Evolutionary conservation across 92 coral and sea anemone genomes (phyloP), one percentile per base, ranked within the genome.

Genomic region (Phenganax subtilis): DNA sequence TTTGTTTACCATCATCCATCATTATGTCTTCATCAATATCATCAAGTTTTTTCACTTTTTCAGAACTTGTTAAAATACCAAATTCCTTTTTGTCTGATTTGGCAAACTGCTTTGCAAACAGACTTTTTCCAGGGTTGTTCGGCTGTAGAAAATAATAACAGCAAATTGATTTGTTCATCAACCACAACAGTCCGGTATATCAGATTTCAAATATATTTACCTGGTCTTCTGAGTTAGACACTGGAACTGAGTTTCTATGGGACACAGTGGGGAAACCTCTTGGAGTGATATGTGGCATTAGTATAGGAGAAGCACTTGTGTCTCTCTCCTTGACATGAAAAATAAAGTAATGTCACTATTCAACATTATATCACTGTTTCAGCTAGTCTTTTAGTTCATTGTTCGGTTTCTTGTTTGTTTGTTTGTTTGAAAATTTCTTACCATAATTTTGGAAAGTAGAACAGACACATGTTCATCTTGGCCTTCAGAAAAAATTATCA

Each of bases 81-180:
- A 94, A 94, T 47, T 80, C 76, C 29, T 72, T 59, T 25, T 91
- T 89, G 28, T 91, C 92, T 28, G 92, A 81, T 17, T 82, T 80
- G 57, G 86, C 89, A 88, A 94, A 94, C 85, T 94, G 98, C 71
- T 84, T 92, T n/a, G 98, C 98, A 88, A 94, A 94, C 47, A 94
- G 80, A 79, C 98, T 94, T 80, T 76, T 85, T 75, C 81, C 72
- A 72, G 81, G 72, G 14, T 57, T 81, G 54, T 53, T 81, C 5
- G 47, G 47, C 72, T 81, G 61, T 51, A 52, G 80, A 56, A 73
- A 72, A 68, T 17, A 27, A 9, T 30, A 51, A 65, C 59, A 31
- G 31, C 9, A 15, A 53, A 7, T 75, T 14, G 56, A 69, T 31
- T 12, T 77, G 67, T 59, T 12, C 65, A 59, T 20, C 65, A 59